A percentile compares a stretch with the other conserved stretches of the same genome.
Evolutionary conservation across 2,888 invertebrate genomes (phyloP).

Genomic region (Lacanobia wlatinum): DNA sequence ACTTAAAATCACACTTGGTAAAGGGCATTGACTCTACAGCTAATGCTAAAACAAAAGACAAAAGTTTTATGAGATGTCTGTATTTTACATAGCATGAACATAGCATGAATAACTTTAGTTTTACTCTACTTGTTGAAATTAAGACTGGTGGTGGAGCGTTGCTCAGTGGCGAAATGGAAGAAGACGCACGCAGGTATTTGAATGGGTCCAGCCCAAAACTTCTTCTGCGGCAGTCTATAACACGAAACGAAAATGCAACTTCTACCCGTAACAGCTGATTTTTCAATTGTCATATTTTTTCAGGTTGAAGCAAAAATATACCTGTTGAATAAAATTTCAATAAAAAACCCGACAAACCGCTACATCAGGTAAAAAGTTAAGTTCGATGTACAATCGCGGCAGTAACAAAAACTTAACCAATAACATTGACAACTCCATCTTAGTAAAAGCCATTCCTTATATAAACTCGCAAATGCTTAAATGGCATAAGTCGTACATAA

Average conservation of each 20-base stretch:
- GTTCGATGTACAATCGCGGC: neutral
- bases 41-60: conserved; percentile 2
- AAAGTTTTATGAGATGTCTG: neutral
- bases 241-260: too few species aligned
- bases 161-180: neutral
- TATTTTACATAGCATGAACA: conserved; percentile 9
- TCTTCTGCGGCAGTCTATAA: too few species aligned
- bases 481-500: conserved; percentile 7
- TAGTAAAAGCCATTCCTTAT: conserved; percentile 15
- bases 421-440: neutral
- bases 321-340: too few species aligned
- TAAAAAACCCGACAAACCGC: too few species aligned
- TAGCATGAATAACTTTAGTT: conserved; percentile 5
- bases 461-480: conserved; percentile 1
- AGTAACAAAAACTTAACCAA: neutral
- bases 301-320: too few species aligned
- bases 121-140: neutral
- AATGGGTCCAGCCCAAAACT: neutral
- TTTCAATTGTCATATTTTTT: too few species aligned
- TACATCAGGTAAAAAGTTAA: neutral
- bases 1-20: conserved; percentile 7
- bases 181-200: neutral
- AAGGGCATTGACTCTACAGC: conserved; percentile 4
- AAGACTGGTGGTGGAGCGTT: neutral
- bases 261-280: too few species aligned